phyloP scores from a whole-genome alignment of 2,113 vertebrate species.

The Cisticola juncidis region DNA sequence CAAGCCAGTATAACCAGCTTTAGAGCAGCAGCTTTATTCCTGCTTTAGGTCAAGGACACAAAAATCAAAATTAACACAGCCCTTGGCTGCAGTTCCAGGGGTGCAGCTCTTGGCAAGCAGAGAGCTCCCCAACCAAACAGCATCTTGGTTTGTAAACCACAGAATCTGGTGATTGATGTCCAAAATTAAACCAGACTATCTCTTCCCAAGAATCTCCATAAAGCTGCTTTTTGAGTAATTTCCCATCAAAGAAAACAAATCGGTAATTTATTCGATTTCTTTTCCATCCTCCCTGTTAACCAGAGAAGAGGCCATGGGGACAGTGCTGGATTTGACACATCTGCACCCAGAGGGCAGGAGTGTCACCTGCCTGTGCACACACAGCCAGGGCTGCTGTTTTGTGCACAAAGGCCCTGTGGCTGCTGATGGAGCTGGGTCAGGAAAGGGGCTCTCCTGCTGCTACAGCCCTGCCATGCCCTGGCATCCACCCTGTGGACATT shows the following conservation, averaged over 20 bases:
- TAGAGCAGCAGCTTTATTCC: neutral
- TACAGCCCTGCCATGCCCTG: fast-evolving
- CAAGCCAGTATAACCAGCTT: neutral
- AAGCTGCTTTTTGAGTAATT: neutral
- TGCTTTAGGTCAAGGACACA: neutral
- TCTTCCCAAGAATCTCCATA: neutral
- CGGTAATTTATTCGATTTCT: neutral
- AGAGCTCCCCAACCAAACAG: neutral
- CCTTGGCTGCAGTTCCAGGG: neutral
- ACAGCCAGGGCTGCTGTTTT: neutral
- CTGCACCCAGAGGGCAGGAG: neutral
- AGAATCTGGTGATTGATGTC: neutral
- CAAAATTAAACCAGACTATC: neutral
- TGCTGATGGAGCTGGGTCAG: neutral
- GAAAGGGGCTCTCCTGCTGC: neutral
- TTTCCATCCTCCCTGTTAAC: neutral
- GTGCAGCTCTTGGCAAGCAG: neutral
- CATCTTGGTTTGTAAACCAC: neutral
- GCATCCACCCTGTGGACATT: neutral
- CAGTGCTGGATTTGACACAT: fast-evolving
- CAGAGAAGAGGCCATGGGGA: neutral
- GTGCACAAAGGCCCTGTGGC: fast-evolving
- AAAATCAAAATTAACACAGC: fast-evolving
- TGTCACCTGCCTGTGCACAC: neutral
- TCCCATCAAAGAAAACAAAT: neutral